A percentile compares a stretch with the other conserved stretches of the same genome.
phyloP scores from a whole-genome alignment of 1,140 invertebrate genomes.

The Brachystomella parvula region DNA sequence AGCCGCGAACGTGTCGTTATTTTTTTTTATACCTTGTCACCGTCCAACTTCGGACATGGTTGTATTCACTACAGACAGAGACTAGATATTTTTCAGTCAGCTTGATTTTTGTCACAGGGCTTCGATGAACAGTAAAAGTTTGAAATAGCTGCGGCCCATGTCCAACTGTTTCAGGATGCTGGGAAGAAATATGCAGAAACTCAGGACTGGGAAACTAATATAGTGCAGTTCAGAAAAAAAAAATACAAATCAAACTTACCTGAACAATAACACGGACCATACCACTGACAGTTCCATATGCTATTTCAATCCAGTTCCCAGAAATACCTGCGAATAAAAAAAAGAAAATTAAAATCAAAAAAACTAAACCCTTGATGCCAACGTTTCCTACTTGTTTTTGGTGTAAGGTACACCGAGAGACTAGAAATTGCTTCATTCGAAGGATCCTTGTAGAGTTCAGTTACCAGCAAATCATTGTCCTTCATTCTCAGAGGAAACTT shows the following conservation, averaged over 20 bases:
- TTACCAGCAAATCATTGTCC: constrained; percentile 94
- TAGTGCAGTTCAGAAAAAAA: too few relatives aligned
- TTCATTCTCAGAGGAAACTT: constrained; percentile 98
- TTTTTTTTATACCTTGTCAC: constrained; percentile 66
- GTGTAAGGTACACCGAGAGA: constrained; percentile 96
- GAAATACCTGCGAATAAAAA: constrained; percentile 63
- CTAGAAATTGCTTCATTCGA: constrained; percentile 91
- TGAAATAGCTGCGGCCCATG: constrained; percentile 95
- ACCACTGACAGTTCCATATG: constrained; percentile 92
- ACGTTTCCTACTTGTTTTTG: constrained; percentile 78
- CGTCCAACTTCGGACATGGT: constrained; percentile 94
- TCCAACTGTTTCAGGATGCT: constrained; percentile 93
- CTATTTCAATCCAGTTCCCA: constrained; percentile 99
- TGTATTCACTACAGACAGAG: constrained; percentile 94
- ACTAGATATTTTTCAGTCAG: constrained; percentile 94
- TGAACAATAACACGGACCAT: constrained; percentile 89
- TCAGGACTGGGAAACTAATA: too few relatives aligned
- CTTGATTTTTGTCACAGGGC: constrained; percentile 89
- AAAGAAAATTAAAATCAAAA: constrained; percentile 2
- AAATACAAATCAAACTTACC: too few relatives aligned
- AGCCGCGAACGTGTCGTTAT: background rate
- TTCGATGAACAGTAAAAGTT: constrained; percentile 95
- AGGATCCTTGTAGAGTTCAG: constrained; percentile 90
- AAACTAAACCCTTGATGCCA: background rate
- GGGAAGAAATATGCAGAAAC: too few relatives aligned